Conservation (phyloP, 1,140 invertebrate genomes). For the Ridgeia piscesae region DNA sequence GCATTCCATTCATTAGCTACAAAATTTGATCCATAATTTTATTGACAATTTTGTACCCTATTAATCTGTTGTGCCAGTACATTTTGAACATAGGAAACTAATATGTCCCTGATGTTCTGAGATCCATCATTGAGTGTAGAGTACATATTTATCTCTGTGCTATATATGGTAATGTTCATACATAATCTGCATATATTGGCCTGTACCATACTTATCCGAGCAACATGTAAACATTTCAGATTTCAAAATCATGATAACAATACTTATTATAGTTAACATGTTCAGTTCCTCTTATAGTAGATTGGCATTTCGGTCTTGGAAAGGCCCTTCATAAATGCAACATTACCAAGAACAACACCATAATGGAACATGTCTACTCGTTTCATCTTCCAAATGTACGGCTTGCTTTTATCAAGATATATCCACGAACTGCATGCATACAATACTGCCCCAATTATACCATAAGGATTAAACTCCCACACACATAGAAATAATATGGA, state of each 20-base stretch:
- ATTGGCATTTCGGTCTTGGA: not conserved
- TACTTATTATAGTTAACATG: not conserved
- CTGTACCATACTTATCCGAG: too few relatives aligned
- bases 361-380: constrained; percentile 43
- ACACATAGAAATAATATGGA: constrained; percentile 34
- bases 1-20: too few relatives aligned
- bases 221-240: not conserved
- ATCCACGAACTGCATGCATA: constrained; percentile 36
- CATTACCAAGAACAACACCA: constrained; percentile 36
- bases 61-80: too few relatives aligned
- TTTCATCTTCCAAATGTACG: constrained; percentile 33
- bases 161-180: too few relatives aligned
- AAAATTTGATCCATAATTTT: too few relatives aligned
- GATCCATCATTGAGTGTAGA: too few relatives aligned
- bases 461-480: constrained; percentile 33
- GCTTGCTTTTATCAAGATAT: constrained; percentile 33
- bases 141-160: too few relatives aligned
- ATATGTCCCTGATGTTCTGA: too few relatives aligned
- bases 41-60: too few relatives aligned
- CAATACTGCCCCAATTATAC: constrained; percentile 33
- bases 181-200: too few relatives aligned
- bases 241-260: not conserved
- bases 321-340: constrained; percentile 34
- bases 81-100: too few relatives aligned
- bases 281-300: not conserved